These are phyloP conservation scores for Acinonyx jubatus DNA, from an alignment of 2,113 vertebrate species.

Conservation along the genomic window DNA sequence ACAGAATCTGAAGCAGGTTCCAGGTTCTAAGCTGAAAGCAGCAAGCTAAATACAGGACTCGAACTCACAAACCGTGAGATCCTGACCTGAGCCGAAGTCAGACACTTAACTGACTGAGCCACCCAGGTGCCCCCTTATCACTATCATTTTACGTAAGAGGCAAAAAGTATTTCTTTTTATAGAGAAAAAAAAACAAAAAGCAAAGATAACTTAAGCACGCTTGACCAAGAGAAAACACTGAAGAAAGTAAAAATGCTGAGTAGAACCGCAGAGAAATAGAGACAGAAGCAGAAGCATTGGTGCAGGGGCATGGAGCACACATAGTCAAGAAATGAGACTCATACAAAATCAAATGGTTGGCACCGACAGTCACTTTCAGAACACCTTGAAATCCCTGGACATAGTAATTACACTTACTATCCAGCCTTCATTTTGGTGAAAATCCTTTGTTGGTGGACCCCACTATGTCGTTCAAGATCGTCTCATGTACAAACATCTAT, in stretches of 20 bases:
- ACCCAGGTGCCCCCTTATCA: not conserved
- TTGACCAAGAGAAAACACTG: not conserved
- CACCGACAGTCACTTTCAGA: not conserved
- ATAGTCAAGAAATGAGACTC: not conserved
- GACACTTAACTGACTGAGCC: too few relatives aligned
- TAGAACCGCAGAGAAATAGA: not conserved
- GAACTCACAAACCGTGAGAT: too few relatives aligned
- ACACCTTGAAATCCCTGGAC: not conserved
- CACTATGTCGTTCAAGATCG: not conserved
- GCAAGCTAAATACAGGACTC: too few relatives aligned
- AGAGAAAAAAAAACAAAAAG: not conserved
- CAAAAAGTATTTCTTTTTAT: not conserved
- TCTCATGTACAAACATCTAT: not conserved
- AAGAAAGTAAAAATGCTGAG: not conserved
- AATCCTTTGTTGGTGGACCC: not conserved
- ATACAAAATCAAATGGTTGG: fast-evolving
- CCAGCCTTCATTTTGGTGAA: not conserved
- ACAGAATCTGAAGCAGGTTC: too few relatives aligned
- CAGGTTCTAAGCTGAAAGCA: too few relatives aligned
- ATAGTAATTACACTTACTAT: not conserved
- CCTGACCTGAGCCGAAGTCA: too few relatives aligned
- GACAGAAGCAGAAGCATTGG: not conserved
- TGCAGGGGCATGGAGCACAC: fast-evolving
- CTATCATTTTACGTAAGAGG: not conserved
- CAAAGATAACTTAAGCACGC: not conserved